Percentiles rank a stretch among this genome's conserved stretches.
Conservation (phyloP, 1,140 invertebrate species). For the Drosophila kohkoa region DNA sequence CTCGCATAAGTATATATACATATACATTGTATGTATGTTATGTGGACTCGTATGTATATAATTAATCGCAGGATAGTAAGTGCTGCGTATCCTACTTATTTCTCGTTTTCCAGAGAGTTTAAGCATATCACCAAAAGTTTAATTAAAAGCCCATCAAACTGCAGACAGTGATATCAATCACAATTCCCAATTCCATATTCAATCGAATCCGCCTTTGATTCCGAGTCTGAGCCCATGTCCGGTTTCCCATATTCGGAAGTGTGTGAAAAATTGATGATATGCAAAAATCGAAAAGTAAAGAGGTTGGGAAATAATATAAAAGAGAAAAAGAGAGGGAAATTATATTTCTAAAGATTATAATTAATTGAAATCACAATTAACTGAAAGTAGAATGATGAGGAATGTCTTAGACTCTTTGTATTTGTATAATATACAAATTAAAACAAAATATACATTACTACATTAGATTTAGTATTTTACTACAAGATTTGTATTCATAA, state of each 20-base stretch:
- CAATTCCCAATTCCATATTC: constrained; percentile 55
- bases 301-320: not conserved
- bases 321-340: not conserved
- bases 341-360: no score
- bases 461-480: no score
- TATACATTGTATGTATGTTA: constrained; percentile 1
- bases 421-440: no score
- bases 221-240: not conserved
- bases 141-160: constrained; percentile 78
- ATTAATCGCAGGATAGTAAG: no score
- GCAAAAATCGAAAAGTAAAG: constrained; percentile 46
- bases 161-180: constrained; percentile 74
- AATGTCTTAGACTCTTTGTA: no score
- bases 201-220: not conserved
- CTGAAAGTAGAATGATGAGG: no score
- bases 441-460: no score
- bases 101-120: constrained; percentile 14
- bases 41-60: no score
- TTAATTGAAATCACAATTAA: no score
- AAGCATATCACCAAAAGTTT: constrained; percentile 70
- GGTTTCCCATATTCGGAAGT: not conserved
- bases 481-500: no score
- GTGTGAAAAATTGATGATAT: constrained; percentile 55
- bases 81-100: not conserved
- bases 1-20: not conserved